These are phyloP conservation scores for Oryzias woworae DNA, from an alignment of 2,113 vertebrate genomes.

Conservation along the genomic window DNA sequence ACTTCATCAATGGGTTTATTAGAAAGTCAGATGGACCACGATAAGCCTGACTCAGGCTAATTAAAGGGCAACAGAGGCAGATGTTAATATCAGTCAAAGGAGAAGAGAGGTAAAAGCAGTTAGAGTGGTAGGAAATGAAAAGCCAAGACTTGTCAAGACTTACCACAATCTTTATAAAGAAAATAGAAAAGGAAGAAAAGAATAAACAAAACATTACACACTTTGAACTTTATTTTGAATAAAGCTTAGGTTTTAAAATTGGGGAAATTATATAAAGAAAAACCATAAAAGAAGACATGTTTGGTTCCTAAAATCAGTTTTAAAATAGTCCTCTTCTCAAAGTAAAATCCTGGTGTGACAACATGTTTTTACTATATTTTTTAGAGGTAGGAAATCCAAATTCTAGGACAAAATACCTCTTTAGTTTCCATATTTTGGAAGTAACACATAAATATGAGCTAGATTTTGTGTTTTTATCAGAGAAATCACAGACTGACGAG, in stretches of 20 bases:
- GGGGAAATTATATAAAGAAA: not conserved
- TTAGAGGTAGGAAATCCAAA: not conserved
- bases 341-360: no score
- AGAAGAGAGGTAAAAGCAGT: conserved; percentile 55
- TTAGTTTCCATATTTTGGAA: not conserved
- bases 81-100: conserved; percentile 63
- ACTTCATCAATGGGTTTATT: conserved; percentile 33
- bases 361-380: no score
- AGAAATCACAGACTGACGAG: no score
- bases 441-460: no score
- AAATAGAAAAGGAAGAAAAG: conserved; percentile 80
- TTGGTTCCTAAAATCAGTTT: not conserved
- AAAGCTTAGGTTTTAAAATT: not conserved
- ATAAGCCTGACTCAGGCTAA: conserved; percentile 53
- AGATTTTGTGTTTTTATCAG: no score
- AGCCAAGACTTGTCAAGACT: conserved; percentile 79
- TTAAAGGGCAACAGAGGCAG: conserved; percentile 31
- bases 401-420: not conserved
- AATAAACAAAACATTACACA: conserved; percentile 85
- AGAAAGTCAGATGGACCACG: conserved; percentile 57
- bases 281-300: conserved; percentile 8
- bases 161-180: conserved; percentile 96
- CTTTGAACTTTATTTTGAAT: conserved; percentile 5
- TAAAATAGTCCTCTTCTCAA: no score
- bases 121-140: conserved; percentile 58